Base-by-base conservation (phyloP, 2,888 invertebrate genomes). In the Helicoverpa assulta region DNA sequence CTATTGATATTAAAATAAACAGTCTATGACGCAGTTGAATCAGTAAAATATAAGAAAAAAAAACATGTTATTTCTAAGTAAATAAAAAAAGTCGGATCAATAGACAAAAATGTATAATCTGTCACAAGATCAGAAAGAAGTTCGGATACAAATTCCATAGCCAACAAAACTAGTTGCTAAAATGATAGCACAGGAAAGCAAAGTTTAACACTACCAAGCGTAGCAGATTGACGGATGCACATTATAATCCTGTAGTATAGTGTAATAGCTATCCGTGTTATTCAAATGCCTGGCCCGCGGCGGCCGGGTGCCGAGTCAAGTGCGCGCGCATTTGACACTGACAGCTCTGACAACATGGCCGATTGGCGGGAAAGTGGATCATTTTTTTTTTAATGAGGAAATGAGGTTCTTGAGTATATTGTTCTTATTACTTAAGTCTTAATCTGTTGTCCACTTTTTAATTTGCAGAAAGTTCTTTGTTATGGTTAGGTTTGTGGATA, bases 201-300 rank as follows among this genome's bases (percentile, higher is more conserved):
- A 73, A 57, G 55, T 53, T 77, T 73, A 69, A 51, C 66, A 51
- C 54, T 10, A 26, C 37, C 53, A 26, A 66, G 54, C n/a, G 29
- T 40, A 55, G 69, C 56, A 57, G 82, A 73, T 77, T 81, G 80
- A 72, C 75, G 80, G 75, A 77, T 81, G 65, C 70, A 70, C 29
- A 78, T 74, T 76, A 82, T 80, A 75, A 75, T 58, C 60, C 54
- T 40, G 56, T 63, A 12, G 78, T 52, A 67, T 68, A 59, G 51
- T 76, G 76, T 70, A 75, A 80, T 70, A 66, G 53, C 79, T 87
- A 90, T 89, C 84, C 83, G 84, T 87, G 88, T 88, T 90, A 91
- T 89, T 89, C 86, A 90, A 89, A 90, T 90, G 85, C 76, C 67
- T 81, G 62, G 86, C 90, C 88, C 73, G 78, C 66, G 89, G 90